Evolutionary conservation across 2,797 vertebrate genomes (phyloP).

Genomic region (Sebastes reedi): DNA sequence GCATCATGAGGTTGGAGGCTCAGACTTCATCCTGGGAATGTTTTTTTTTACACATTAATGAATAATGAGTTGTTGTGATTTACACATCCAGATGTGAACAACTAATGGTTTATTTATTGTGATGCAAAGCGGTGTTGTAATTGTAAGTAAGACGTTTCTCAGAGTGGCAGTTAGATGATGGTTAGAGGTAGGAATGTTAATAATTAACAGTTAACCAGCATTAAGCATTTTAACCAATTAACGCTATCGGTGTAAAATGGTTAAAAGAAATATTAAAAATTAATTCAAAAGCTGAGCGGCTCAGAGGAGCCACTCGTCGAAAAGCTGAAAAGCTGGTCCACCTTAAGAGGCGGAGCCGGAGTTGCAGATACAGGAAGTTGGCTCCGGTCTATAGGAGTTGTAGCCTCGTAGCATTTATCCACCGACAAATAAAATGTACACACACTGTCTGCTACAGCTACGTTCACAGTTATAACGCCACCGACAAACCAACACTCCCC

Average conservation of each 20-base stretch:
- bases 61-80: background rate
- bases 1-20: background rate
- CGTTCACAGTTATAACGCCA: too few species aligned
- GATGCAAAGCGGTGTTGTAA: background rate
- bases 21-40: background rate
- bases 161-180: background rate
- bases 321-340: too few species aligned
- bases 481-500: too few species aligned
- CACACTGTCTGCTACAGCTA: too few species aligned
- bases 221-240: too few species aligned
- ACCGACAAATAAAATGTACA: too few species aligned
- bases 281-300: rapidly evolving
- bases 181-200: background rate
- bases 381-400: too few species aligned
- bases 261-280: too few species aligned
- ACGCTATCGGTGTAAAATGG: rapidly evolving
- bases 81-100: background rate
- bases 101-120: background rate
- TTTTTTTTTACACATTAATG: background rate
- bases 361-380: too few species aligned
- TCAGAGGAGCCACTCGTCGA: rapidly evolving
- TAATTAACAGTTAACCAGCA: rapidly evolving
- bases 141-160: background rate
- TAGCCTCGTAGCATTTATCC: too few species aligned
- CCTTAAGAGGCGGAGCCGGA: too few species aligned